Percentiles rank a stretch among this genome's conserved stretches.
Conservation (phyloP, 2,797 vertebrate genomes). For the Sphenodon punctatus region DNA sequence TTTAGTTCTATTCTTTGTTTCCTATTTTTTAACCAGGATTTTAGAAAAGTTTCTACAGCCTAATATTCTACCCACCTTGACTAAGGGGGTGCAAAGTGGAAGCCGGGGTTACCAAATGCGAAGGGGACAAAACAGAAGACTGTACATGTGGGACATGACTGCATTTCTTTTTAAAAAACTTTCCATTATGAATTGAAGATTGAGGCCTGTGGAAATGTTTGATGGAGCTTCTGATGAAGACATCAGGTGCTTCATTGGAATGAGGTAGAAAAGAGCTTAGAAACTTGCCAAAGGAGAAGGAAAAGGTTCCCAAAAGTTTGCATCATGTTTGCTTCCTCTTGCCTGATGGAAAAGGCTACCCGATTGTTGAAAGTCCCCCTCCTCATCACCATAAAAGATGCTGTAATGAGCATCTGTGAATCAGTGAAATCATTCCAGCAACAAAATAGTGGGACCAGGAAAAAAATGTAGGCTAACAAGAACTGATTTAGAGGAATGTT, state of each 20-base stretch:
- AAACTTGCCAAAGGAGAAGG: neutral
- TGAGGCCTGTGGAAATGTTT: neutral
- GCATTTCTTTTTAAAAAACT: too few relatives aligned
- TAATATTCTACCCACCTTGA: too few relatives aligned
- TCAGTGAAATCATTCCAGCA: neutral
- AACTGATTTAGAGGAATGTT: too few relatives aligned
- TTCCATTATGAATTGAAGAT: neutral
- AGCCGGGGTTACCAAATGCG: too few relatives aligned
- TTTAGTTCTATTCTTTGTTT: too few relatives aligned
- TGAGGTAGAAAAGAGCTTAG: neutral
- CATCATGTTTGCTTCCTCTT: neutral
- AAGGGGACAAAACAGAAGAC: too few relatives aligned
- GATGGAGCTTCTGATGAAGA: neutral
- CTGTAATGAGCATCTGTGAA: neutral
- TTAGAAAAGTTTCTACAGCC: too few relatives aligned
- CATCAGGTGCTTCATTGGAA: neutral
- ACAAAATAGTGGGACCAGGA: neutral
- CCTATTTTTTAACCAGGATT: too few relatives aligned
- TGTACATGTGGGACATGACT: too few relatives aligned
- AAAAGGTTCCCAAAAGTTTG: neutral
- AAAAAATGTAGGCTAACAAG: accelerated
- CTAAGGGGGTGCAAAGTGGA: too few relatives aligned
- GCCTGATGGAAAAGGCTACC: accelerated
- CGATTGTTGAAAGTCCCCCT: accelerated
- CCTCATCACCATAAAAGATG: too few relatives aligned